These are phyloP conservation scores for Clostera curtula DNA, from an alignment of 2,888 invertebrate species.

Conservation along the genomic window DNA sequence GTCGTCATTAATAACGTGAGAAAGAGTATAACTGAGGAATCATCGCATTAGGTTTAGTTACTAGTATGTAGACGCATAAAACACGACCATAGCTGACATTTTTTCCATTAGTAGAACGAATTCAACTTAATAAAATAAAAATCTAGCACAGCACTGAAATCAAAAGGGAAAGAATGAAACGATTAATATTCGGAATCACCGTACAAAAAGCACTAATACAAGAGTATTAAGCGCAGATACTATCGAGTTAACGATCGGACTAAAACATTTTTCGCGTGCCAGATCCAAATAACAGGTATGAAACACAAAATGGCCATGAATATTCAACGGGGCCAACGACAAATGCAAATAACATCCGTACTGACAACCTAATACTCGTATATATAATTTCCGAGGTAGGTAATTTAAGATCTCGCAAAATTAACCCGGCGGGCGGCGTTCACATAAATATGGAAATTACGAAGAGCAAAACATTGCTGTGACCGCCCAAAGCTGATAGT, in stretches of 20 bases:
- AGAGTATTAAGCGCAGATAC: constrained; percentile 17
- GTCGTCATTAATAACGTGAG: no score
- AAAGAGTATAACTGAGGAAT: no score
- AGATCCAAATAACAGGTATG: constrained; percentile 17
- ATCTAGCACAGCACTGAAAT: no score
- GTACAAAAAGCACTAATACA: constrained; percentile 6
- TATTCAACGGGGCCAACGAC: constrained; percentile 42
- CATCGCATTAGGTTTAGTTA: no score
- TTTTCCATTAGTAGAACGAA: no score
- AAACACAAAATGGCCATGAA: constrained; percentile 30
- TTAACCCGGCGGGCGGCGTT: constrained; percentile 42
- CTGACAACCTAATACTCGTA: constrained; percentile 45
- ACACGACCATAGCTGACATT: no score
- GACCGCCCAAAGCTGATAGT: no score
- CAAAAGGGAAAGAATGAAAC: not conserved
- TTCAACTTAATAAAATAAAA: no score
- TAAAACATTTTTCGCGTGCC: constrained; percentile 25
- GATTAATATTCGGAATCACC: constrained; percentile 7
- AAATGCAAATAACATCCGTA: constrained; percentile 48
- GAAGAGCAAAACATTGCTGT: no score
- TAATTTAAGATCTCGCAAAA: constrained; percentile 44
- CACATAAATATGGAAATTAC: constrained; percentile 38
- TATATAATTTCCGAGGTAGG: constrained; percentile 49
- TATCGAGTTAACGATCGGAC: constrained; percentile 19
- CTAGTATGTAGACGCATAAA: no score